A percentile compares a stretch with the other conserved stretches of the same genome.
These are phyloP conservation scores for Acronicta alni DNA, from an alignment of 2,888 invertebrate genomes.

Conservation along the genomic window DNA sequence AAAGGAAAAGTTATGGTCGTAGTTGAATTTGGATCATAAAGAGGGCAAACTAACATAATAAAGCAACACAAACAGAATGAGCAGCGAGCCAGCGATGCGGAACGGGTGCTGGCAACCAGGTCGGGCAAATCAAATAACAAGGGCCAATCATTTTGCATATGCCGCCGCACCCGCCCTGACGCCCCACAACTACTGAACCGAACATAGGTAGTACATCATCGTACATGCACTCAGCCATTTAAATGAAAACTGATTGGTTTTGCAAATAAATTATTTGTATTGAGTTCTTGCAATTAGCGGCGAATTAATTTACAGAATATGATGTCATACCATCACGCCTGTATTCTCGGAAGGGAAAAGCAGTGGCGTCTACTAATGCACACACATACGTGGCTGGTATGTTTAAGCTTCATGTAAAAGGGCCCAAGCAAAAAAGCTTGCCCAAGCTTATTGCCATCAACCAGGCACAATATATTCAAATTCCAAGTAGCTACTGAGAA, in stretches of 20 bases:
- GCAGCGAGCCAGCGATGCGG: conserved; percentile 63
- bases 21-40: conserved; percentile 52
- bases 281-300: too few relatives aligned
- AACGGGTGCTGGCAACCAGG: conserved; percentile 71
- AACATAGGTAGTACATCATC: conserved; percentile 52
- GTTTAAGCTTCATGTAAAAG: too few relatives aligned
- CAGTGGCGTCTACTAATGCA: too few relatives aligned
- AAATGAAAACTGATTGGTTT: conserved; percentile 57
- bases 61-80: conserved; percentile 56
- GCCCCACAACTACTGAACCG: conserved; percentile 62
- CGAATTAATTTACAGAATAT: too few relatives aligned
- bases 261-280: too few relatives aligned
- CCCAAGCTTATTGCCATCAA: too few relatives aligned
- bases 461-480: too few relatives aligned
- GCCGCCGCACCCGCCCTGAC: conserved; percentile 58
- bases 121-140: conserved; percentile 82
- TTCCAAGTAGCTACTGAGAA: too few relatives aligned
- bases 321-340: too few relatives aligned
- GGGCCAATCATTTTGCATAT: conserved; percentile 73
- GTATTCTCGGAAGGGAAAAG: too few relatives aligned
- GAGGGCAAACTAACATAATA: conserved; percentile 54
- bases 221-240: conserved; percentile 32
- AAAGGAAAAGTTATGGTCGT: conserved; percentile 2
- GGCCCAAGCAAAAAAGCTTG: too few relatives aligned
- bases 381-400: too few relatives aligned